Evolutionary conservation across 2,888 invertebrate species (phyloP), one percentile per base, ranked within the genome.

Genomic region (Clusia tigrina): DNA sequence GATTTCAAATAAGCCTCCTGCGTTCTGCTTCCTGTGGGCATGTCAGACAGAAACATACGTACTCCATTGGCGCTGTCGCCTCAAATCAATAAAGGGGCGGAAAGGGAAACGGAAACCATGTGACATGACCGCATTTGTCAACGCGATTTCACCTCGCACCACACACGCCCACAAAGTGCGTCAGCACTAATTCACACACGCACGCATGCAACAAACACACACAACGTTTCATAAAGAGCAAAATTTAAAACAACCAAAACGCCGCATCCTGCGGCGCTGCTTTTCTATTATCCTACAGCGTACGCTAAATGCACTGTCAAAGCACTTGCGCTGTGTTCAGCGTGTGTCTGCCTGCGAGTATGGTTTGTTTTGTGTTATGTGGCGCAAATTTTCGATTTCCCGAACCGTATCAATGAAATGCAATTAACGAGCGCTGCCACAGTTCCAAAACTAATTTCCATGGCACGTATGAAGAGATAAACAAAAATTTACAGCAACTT

Each of bases 71-170:
- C n/a, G n/a, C n/a, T n/a, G n/a, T n/a, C n/a, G n/a, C n/a, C n/a
- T n/a, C n/a, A n/a, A n/a, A n/a, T n/a, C n/a, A n/a, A n/a, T n/a
- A n/a, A n/a, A 32, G 6, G 9, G n/a, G n/a, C 51, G 69, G 65
- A 67, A 67, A 62, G 64, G 67, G 67, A 69, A 63, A 67, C 64
- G 58, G 52, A 60, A 60, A 58, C 60, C 54, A 57, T 61, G n/a
- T 63, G 64, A n/a, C n/a, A n/a, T n/a, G n/a, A n/a, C n/a, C 46
- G 18, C 62, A 67, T 67, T 66, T 67, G 64, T 66, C 66, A 66
- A 46, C 66, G 67, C 46, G 67, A 66, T 65, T 65, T 53, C 24
- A 42, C 25, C 59, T 56, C 57, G 53, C 60, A 54, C 52, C 1
- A 54, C 20, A 42, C 24, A 6, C 52, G 20, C 15, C 12, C 24